Evolutionary conservation across 1,140 invertebrate genomes (phyloP), one percentile per base, ranked within the genome.

Genomic region (Pachyrhynchus sulphureomaculatus): DNA sequence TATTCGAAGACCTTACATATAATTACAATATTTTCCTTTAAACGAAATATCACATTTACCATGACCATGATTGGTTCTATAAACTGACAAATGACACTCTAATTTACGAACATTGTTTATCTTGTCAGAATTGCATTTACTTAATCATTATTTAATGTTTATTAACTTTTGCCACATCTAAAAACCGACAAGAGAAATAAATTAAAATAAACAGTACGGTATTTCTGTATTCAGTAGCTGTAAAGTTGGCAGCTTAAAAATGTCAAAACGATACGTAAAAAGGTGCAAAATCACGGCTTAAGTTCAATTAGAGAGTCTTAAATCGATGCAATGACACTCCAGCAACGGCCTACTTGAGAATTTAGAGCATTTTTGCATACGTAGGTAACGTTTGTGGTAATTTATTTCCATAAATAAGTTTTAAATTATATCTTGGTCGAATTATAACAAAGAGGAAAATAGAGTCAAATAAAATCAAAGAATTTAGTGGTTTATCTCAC

Each of bases 261-360:
- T 45, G 53, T 56, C 53, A 56, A 44, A 56, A 54, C 41, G 23
- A 15, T 17, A 13, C 15, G 18, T 45, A 45, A 56, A 55, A 56
- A 56, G 53, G 53, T 56, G 53, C 53, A 56, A 45, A 56, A 56
- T 56, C 53, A 47, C 53, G 42, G 52, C 52, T 54, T 54, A 54
- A 5, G 36, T 56, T 56, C 53, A 45, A 56, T 56, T 56, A 56
- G 45, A 36, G 48, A 32, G 32, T 51, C 45, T 51, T 51, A 51
- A 51, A 32, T 51, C 48, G 48, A 15, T 29, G 53, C 42, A 56
- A 20, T 45, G 39, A 45, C 53, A 56, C 17, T 56, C 12, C 15
- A 41, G 13, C 51, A 41, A 24, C 51, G 37, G 37, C 15, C 20
- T 13, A 39, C 42, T n/a, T 21, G 15, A 18, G 20, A 10, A 26